Conservation (phyloP, 2,888 invertebrate genomes). For the Spisula subtruncata region DNA sequence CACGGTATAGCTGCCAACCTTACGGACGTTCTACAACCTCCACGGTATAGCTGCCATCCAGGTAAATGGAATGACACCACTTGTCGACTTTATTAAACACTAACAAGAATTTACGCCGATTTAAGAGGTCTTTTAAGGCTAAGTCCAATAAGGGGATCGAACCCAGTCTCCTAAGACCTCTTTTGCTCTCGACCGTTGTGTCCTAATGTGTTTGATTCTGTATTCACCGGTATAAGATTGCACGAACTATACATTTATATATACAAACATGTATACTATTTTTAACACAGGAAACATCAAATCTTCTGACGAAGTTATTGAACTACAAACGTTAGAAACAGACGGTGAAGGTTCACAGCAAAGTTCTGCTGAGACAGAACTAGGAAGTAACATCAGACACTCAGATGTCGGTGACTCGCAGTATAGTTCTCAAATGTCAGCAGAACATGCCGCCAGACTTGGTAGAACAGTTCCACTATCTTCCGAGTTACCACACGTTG, state of each 20-base stretch:
- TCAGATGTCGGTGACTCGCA: background rate
- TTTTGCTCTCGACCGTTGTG: background rate
- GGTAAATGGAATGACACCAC: no score
- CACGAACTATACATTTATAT: background rate
- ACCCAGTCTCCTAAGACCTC: background rate
- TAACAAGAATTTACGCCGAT: background rate
- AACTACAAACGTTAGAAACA: background rate
- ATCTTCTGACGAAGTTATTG: background rate
- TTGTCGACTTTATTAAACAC: no score
- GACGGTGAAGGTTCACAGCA: background rate
- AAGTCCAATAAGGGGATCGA: background rate
- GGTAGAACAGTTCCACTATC: background rate
- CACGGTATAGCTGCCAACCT: no score
- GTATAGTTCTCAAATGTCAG: background rate
- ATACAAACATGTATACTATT: background rate
- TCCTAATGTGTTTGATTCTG: background rate
- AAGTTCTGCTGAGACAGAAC: background rate
- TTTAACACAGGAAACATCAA: background rate
- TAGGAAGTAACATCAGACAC: background rate
- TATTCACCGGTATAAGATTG: no score
- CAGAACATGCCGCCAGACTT: background rate
- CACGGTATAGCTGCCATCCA: no score
- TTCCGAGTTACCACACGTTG: background rate
- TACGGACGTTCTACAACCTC: no score
- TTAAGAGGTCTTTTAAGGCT: background rate